A percentile compares a stretch with the other conserved stretches of the same genome.
Conservation (phyloP, 2,888 invertebrate species). For the Nasonovia ribisnigri region DNA sequence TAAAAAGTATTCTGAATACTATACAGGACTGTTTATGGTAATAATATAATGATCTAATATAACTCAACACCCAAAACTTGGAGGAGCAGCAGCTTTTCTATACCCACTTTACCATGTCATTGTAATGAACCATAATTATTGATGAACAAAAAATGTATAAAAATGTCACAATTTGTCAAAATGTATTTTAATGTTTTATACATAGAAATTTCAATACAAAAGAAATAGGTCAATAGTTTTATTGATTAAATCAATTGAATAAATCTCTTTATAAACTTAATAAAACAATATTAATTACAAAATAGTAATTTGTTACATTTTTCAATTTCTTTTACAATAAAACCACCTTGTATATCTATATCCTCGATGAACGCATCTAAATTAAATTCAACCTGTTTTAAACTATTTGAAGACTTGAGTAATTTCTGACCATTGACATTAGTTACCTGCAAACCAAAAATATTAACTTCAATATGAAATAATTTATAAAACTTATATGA, state of each 20-base stretch:
- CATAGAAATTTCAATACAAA: background rate
- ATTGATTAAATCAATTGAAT: background rate
- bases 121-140: background rate
- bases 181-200: background rate
- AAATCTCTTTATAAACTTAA: too few species aligned
- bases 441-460: constrained; percentile 72
- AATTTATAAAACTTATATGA: constrained; percentile 28
- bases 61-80: too few species aligned
- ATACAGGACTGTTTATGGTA: too few species aligned
- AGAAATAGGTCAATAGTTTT: background rate
- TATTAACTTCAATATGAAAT: background rate
- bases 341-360: constrained; percentile 78
- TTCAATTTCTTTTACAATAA: constrained; percentile 76
- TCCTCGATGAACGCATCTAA: constrained; percentile 79
- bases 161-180: background rate
- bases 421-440: constrained; percentile 74
- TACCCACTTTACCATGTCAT: too few species aligned
- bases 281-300: constrained; percentile 12
- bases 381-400: constrained; percentile 73
- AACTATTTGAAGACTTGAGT: background rate
- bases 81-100: too few species aligned
- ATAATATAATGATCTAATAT: too few species aligned
- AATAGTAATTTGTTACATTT: constrained; percentile 66
- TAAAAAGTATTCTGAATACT: too few species aligned
- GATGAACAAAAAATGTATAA: background rate